These are phyloP conservation scores for Pluvialis apricaria DNA, from an alignment of 2,113 vertebrate genomes.

Conservation along the genomic window DNA sequence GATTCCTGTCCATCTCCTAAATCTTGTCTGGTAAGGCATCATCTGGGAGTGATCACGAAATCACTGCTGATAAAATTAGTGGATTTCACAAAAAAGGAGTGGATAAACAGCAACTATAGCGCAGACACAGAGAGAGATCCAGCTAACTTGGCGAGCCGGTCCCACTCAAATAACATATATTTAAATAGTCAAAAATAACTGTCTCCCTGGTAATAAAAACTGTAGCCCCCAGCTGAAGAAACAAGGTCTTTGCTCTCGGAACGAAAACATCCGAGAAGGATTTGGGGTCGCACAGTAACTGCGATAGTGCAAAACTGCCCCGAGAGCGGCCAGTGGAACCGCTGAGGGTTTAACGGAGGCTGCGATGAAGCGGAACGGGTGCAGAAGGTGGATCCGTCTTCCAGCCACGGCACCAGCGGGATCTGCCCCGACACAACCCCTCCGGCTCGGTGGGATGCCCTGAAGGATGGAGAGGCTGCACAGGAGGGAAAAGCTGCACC, in stretches of 20 bases:
- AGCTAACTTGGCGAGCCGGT: not conserved
- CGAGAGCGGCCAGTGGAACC: accelerated
- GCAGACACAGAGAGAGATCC: not conserved
- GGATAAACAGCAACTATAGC: not conserved
- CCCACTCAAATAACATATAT: not conserved
- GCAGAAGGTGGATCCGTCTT: not conserved
- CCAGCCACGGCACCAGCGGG: not conserved
- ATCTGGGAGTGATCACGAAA: not conserved
- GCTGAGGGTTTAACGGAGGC: accelerated
- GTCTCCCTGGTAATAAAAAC: not conserved
- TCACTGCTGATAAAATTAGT: not conserved
- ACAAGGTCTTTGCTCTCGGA: not conserved
- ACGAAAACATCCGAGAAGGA: not conserved
- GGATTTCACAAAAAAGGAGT: not conserved
- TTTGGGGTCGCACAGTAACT: not conserved
- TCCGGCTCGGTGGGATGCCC: accelerated
- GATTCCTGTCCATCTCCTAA: not conserved
- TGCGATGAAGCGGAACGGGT: accelerated
- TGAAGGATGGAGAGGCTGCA: not conserved
- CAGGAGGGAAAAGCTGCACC: not conserved
- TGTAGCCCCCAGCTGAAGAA: not conserved
- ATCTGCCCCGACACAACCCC: not conserved
- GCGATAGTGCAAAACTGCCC: not conserved
- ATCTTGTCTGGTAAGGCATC: too few species aligned
- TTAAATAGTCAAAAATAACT: not conserved